Percentiles rank a stretch among this genome's conserved stretches.
Conservation (phyloP, 2,113 vertebrate genomes). For the Neopipo cinnamomea region DNA sequence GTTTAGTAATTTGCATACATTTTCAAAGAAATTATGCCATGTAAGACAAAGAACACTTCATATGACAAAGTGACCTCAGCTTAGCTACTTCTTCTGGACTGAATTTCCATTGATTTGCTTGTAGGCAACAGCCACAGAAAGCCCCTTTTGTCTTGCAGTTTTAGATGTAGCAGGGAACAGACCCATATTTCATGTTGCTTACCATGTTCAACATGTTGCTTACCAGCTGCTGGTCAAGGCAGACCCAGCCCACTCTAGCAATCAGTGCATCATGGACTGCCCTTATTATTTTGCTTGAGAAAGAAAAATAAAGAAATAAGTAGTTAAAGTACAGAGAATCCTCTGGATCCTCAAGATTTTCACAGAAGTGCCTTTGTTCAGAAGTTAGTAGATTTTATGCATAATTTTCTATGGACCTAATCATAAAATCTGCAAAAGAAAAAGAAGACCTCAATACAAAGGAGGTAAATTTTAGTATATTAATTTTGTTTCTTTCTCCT, state of each 20-base stretch:
- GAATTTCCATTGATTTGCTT: background rate
- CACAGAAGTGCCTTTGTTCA: background rate
- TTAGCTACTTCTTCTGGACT: background rate
- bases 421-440: background rate
- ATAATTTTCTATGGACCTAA: background rate
- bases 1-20: background rate
- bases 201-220: rapidly evolving
- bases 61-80: background rate
- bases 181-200: background rate
- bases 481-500: background rate
- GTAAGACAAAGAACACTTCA: background rate
- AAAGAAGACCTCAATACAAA: background rate
- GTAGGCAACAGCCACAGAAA: background rate
- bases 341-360: background rate
- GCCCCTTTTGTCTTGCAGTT: background rate
- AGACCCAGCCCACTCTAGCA: background rate
- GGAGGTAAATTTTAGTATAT: background rate
- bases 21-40: background rate
- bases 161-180: background rate
- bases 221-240: background rate
- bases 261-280: background rate
- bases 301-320: background rate
- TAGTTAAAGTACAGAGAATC: background rate
- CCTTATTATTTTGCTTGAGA: background rate
- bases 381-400: background rate